Percentiles rank a stretch among this genome's conserved stretches.
phyloP scores from a whole-genome alignment of 2,888 invertebrate species.

The Mythimna pallens region DNA sequence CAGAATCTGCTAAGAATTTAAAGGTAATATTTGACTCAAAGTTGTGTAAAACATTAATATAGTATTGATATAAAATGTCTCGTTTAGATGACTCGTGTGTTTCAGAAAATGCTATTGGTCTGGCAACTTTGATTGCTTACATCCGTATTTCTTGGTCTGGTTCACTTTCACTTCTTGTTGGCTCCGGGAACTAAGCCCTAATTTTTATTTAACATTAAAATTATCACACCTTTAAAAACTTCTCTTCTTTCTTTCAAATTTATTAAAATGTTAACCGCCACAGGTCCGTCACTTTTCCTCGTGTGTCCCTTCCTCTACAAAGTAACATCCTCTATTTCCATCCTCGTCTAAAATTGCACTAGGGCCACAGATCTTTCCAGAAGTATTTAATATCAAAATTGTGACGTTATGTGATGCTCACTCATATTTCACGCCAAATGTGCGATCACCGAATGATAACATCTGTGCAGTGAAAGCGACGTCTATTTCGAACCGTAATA shows the following conservation, averaged over 20 bases:
- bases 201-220: background rate
- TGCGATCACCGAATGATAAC: slow-evolving; percentile 45
- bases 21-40: background rate
- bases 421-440: slow-evolving; percentile 55
- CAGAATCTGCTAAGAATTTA: background rate
- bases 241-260: background rate
- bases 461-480: slow-evolving; percentile 58
- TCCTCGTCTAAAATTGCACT: background rate
- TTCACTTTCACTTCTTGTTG: slow-evolving; percentile 22
- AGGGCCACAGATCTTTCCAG: slow-evolving; percentile 1
- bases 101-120: background rate
- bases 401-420: slow-evolving; percentile 23
- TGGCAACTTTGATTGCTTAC: background rate
- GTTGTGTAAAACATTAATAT: background rate
- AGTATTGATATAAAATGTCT: slow-evolving; percentile 2
- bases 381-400: slow-evolving; percentile 14
- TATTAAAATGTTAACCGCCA: background rate
- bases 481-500: slow-evolving; percentile 52
- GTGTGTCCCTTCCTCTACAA: background rate
- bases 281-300: background rate
- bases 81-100: background rate
- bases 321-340: background rate
- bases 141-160: background rate
- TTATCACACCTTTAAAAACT: too few relatives aligned
- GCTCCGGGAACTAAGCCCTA: background rate